Conservation (phyloP, 2,888 invertebrate species). For the Callyntrura sp. region DNA sequence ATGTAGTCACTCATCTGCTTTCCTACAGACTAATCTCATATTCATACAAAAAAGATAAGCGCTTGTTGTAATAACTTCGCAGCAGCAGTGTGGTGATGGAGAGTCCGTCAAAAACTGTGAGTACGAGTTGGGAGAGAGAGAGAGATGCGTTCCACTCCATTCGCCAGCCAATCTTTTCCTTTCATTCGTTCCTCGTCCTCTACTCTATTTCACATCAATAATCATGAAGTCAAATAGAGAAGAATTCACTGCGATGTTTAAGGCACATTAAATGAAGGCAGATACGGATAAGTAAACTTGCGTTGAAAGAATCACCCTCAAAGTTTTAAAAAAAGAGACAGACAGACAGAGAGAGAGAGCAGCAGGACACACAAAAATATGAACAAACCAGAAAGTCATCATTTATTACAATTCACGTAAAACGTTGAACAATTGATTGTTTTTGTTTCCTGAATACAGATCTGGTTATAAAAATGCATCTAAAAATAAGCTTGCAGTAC, state of each 20-base stretch:
- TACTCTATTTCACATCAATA: slow-evolving; percentile 22
- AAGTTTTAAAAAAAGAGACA: not conserved
- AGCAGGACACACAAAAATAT: not conserved
- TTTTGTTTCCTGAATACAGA: too few relatives aligned
- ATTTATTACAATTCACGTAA: too few relatives aligned
- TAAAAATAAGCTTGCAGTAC: too few relatives aligned
- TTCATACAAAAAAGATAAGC: slow-evolving; percentile 57
- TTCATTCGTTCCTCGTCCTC: slow-evolving; percentile 5
- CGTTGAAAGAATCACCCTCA: not conserved
- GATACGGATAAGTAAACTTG: not conserved
- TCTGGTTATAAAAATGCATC: too few relatives aligned
- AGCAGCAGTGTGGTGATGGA: slow-evolving; percentile 25
- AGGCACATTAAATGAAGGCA: not conserved
- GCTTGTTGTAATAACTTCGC: not conserved
- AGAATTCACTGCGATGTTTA: not conserved
- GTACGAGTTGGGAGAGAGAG: too few relatives aligned
- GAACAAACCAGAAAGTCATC: too few relatives aligned
- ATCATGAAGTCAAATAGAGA: slow-evolving; percentile 62
- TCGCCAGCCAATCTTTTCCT: not conserved
- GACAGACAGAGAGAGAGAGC: too few relatives aligned
- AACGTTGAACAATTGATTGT: too few relatives aligned
- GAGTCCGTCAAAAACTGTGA: slow-evolving; percentile 47
- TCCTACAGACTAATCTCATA: slow-evolving; percentile 59
- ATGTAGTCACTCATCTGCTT: slow-evolving; percentile 47
- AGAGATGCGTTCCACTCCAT: slow-evolving; percentile 43